Base-by-base conservation (phyloP, 2,888 invertebrate genomes). In the Drosophila monieri region DNA sequence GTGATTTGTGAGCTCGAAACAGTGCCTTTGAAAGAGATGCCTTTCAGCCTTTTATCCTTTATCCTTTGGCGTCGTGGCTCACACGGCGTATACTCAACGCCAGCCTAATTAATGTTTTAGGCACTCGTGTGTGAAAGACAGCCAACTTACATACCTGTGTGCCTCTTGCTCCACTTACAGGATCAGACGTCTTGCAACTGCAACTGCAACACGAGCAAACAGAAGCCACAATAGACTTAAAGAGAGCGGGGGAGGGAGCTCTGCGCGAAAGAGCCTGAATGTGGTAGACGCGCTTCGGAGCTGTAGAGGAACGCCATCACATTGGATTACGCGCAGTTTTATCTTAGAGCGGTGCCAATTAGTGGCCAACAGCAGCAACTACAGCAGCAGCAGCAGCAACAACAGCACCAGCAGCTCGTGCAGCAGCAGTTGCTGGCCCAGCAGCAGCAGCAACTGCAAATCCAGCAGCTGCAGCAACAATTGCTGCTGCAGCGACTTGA, bases 321-420 rank as follows among this genome's bases (percentile, higher is more conserved):
- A 90, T 91, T 91, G 90, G 90, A 91, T 91, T 91, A 90, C 89
- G 90, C 91, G 85, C 90, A 90, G 90, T 85, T 90, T 88, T 91
- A 90, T 80, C 86, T 90, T 90, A 90, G 90, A 88, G 88, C 89
- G 89, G 90, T 89, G 91, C 90, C 90, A 89, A 90, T 89, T 90
- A 91, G 91, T 91, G 91, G 91, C 91, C 88, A 89, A 85, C 83
- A 83, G 72, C 85, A 86, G 80, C 84, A 88, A 74, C 88, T 87
- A 60, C 81, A 77, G 57, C 79, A 68, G 52, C 81, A 81, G 48
- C 78, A 78, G 59, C 76, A 64, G 18, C 83, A 85, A 61, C 80
- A 81, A 72, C 86, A 64, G 18, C 83, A 85, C 59, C 80, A 81
- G 73, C 86, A 81, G 75, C 80, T 80, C 73, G 80, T 79, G 60